Percentiles rank a stretch among this genome's conserved stretches.
These are phyloP conservation scores for Sus cebifrons DNA, from an alignment of 2,797 vertebrate species.

Conservation along the genomic window DNA sequence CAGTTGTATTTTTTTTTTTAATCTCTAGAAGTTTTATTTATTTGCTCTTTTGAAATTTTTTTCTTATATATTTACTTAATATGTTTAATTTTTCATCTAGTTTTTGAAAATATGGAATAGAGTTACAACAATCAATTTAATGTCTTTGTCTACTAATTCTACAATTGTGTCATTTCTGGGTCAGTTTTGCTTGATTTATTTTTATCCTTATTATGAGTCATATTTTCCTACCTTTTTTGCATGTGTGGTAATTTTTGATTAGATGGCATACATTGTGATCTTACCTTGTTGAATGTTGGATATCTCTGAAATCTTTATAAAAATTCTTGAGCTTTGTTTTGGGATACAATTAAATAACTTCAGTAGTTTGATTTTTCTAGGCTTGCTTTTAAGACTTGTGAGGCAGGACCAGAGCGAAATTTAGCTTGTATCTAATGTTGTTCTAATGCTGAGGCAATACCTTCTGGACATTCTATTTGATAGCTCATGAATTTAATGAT, in stretches of 20 bases:
- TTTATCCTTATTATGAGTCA: background rate
- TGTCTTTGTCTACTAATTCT: background rate
- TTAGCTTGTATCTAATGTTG: background rate
- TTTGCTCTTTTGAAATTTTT: background rate
- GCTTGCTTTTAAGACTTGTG: background rate
- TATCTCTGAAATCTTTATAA: slow-evolving; percentile 39
- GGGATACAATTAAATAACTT: background rate
- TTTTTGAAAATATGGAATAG: slow-evolving; percentile 6
- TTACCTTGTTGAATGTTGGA: background rate
- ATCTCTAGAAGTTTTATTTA: slow-evolving; percentile 19
- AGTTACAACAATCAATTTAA: slow-evolving; percentile 10
- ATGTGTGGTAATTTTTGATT: slow-evolving; percentile 36
- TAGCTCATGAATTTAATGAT: background rate
- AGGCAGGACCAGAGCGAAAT: background rate
- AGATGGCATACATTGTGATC: background rate
- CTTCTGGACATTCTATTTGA: background rate
- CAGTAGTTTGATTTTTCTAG: background rate
- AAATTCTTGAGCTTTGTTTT: slow-evolving; percentile 34
- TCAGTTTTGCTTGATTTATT: slow-evolving; percentile 12
- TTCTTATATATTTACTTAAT: background rate
- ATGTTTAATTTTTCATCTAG: background rate
- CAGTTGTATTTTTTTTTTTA: background rate
- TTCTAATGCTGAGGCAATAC: background rate
- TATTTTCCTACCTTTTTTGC: background rate
- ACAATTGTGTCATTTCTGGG: background rate